Conservation (phyloP, 2,888 invertebrate genomes). For the Parapristionchus giblindavisi region DNA sequence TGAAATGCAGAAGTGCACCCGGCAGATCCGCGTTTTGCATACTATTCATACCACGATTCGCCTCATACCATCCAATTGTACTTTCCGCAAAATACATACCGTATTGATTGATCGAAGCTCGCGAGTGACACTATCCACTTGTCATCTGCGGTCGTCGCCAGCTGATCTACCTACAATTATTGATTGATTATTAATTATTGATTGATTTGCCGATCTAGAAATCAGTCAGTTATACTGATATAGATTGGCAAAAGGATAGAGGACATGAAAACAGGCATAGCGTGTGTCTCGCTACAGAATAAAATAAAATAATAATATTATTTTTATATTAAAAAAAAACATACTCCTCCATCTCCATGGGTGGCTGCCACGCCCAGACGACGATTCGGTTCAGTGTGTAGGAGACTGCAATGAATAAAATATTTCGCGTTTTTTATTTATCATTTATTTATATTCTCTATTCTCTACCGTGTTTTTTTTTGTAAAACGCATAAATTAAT, state of each 20-base stretch:
- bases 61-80: no score
- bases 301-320: not conserved
- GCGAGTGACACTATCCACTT: constrained; percentile 35
- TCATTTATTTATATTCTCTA: no score
- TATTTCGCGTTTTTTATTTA: no score
- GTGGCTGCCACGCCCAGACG: constrained; percentile 48
- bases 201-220: no score
- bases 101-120: constrained; percentile 33
- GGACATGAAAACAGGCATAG: not conserved
- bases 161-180: constrained; percentile 15
- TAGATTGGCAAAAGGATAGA: not conserved
- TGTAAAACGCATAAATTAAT: no score
- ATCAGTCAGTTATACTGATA: not conserved
- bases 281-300: not conserved
- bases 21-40: no score
- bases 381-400: constrained; percentile 61
- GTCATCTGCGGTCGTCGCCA: constrained; percentile 17
- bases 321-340: constrained; percentile 12
- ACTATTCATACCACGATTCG: no score
- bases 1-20: no score
- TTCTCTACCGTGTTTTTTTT: no score
- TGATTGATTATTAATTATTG: not conserved
- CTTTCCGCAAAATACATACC: no score
- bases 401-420: constrained; percentile 44
- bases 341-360: constrained; percentile 51